phyloP scores from a whole-genome alignment of 2,797 vertebrate genomes.

The Pitangus sulphuratus region DNA sequence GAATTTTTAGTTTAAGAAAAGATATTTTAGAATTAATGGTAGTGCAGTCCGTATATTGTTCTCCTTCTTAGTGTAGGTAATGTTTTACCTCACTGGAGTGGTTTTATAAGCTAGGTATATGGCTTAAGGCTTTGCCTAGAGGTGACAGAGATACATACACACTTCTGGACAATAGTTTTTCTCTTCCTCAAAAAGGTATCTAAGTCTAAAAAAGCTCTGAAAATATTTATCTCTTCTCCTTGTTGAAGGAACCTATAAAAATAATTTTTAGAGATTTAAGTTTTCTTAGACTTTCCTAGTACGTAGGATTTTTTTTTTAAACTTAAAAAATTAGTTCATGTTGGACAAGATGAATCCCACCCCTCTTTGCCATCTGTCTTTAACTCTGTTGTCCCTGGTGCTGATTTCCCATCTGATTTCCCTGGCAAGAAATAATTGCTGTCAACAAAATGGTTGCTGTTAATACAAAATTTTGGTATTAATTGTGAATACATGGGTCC shows the following conservation, averaged over 20 bases:
- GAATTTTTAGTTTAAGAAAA: neutral
- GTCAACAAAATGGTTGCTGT: slow-evolving; percentile 4
- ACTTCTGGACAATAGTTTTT: neutral
- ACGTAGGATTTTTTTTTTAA: neutral
- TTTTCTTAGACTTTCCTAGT: neutral
- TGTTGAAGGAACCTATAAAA: neutral
- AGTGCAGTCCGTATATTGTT: neutral
- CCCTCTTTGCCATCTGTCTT: slow-evolving; percentile 61
- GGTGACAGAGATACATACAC: neutral
- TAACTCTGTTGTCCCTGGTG: slow-evolving; percentile 60
- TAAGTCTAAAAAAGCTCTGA: neutral
- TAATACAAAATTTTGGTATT: neutral
- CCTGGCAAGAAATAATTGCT: slow-evolving; percentile 49
- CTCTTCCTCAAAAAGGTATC: neutral
- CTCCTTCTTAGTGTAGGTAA: neutral
- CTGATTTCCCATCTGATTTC: slow-evolving; percentile 55
- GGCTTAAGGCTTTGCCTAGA: neutral
- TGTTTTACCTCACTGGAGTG: neutral
- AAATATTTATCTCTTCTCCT: neutral
- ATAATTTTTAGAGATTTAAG: neutral
- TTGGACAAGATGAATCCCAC: slow-evolving; percentile 45
- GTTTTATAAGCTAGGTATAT: neutral
- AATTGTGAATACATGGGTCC: neutral
- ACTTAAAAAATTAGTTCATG: neutral
- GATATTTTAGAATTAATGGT: neutral